phyloP scores from a whole-genome alignment of 2,888 invertebrate genomes.

The Trachelus troglodyta region DNA sequence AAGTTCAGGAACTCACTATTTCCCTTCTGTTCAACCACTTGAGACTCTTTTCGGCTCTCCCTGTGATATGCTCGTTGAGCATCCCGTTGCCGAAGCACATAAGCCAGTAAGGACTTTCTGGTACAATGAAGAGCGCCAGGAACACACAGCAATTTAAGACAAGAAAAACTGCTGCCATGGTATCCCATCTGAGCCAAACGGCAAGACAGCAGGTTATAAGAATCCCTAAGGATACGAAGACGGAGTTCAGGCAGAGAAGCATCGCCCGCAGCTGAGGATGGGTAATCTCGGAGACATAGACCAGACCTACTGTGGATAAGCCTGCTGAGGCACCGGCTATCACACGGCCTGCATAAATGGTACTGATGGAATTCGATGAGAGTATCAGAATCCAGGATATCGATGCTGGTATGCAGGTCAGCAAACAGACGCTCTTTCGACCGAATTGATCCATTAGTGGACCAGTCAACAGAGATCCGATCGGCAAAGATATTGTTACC shows the following conservation, averaged over 20 bases:
- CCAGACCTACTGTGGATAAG: constrained; percentile 68
- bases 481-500: constrained; percentile 69
- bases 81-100: constrained; percentile 63
- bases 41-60: constrained; percentile 61
- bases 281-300: constrained; percentile 72
- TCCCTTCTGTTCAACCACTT: constrained; percentile 66
- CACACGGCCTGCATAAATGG: constrained; percentile 68
- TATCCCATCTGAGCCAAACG: constrained; percentile 67
- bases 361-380: constrained; percentile 62
- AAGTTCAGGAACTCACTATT: constrained; percentile 48
- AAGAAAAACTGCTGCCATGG: constrained; percentile 67
- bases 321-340: constrained; percentile 70
- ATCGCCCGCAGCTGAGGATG: constrained; percentile 70
- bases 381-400: constrained; percentile 68
- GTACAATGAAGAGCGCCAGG: constrained; percentile 63
- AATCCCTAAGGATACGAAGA: constrained; percentile 72
- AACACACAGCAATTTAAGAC: constrained; percentile 58
- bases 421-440: constrained; percentile 66
- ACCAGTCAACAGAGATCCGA: constrained; percentile 69
- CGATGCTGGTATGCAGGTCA: constrained; percentile 66
- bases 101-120: constrained; percentile 73
- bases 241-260: constrained; percentile 70
- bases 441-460: constrained; percentile 72
- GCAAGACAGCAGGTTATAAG: constrained; percentile 69
- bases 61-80: constrained; percentile 31